Evolutionary conservation across 2,888 invertebrate genomes (phyloP).

Genomic region (Melipona beecheii): DNA sequence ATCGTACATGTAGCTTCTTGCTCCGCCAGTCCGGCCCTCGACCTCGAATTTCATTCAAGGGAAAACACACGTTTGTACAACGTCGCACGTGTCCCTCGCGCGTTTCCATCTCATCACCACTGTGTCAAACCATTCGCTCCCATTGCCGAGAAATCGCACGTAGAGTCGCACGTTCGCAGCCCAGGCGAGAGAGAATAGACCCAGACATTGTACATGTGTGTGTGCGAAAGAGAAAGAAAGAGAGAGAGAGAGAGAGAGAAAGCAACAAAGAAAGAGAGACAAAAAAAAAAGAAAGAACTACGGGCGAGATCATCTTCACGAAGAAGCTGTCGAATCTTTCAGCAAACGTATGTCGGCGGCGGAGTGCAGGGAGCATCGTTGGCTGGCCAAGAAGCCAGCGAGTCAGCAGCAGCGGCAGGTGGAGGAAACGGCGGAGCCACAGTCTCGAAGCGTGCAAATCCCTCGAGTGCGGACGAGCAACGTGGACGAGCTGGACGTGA

Average conservation of each 20-base stretch:
- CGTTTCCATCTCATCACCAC: conserved; percentile 41
- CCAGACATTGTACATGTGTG: too few species aligned
- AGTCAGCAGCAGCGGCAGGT: conserved; percentile 44
- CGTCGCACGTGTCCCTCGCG: not conserved
- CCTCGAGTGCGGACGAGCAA: conserved; percentile 5
- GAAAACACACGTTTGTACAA: not conserved
- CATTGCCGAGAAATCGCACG: conserved; percentile 17
- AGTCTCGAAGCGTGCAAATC: conserved; percentile 55
- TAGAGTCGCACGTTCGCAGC: not conserved
- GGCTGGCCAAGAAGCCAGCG: conserved; percentile 89
- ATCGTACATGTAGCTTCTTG: conserved; percentile 13
- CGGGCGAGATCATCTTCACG: conserved; percentile 46
- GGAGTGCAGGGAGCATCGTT: conserved; percentile 93
- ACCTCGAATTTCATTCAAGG: conserved; percentile 14
- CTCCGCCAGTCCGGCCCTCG: conserved; percentile 2
- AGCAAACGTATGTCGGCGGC: conserved; percentile 93
- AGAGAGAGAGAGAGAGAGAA: conserved; percentile 41
- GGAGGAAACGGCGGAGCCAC: conserved; percentile 11
- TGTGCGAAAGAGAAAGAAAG: not conserved
- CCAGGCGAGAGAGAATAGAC: not conserved
- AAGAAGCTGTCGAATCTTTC: conserved; percentile 84
- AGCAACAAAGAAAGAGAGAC: conserved; percentile 46
- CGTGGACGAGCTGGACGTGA: conserved; percentile 87
- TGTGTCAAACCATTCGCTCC: conserved; percentile 6
- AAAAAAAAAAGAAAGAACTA: conserved; percentile 18